These are phyloP conservation scores for Mus musculus DNA, from an alignment of 2,113 vertebrate genomes.

Conservation along the genomic window GRCm39 chr7:66556001-66556500, in stretches of 20 bases:
- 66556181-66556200: neutral
- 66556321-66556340: neutral
- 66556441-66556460: neutral
- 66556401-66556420: neutral
- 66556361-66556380: neutral
- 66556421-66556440: neutral
- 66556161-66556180: neutral
- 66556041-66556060: neutral
- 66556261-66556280: neutral
- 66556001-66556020: neutral
- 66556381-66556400: neutral
- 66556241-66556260: neutral
- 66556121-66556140: neutral
- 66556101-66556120: accelerated
- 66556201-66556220: neutral
- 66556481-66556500: no score
- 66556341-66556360: neutral
- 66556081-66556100: accelerated
- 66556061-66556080: accelerated
- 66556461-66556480: neutral
- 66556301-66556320: neutral
- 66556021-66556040: neutral
- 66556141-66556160: neutral
- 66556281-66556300: neutral
- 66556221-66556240: neutral